These are phyloP conservation scores for Drosophila falleni DNA, from an alignment of 2,888 invertebrate genomes.

Conservation along the genomic window DNA sequence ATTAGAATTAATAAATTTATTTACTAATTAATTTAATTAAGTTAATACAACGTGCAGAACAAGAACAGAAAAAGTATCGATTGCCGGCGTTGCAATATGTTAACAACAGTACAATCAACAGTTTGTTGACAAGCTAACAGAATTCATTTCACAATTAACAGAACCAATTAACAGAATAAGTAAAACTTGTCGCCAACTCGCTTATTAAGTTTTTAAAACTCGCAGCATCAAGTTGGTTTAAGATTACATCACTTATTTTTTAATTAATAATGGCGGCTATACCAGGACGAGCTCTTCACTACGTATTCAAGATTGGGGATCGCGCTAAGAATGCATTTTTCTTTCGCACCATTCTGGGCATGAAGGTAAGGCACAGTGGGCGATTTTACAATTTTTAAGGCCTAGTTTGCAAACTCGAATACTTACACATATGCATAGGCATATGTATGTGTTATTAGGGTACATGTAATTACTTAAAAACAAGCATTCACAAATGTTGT, in stretches of 20 bases:
- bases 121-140: constrained; percentile 18
- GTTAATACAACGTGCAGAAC: neutral
- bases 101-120: constrained; percentile 3
- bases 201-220: constrained; percentile 24
- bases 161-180: neutral
- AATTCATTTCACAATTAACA: constrained; percentile 12
- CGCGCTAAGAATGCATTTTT: constrained; percentile 94
- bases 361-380: constrained; percentile 90
- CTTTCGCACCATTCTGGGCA: constrained; percentile 95
- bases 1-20: neutral
- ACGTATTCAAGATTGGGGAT: constrained; percentile 98
- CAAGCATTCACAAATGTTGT: neutral
- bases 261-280: constrained; percentile 78
- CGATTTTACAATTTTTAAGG: neutral
- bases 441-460: neutral
- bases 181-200: neutral
- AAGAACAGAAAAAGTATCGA: neutral
- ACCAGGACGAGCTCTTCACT: constrained; percentile 94
- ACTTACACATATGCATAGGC: neutral
- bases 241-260: neutral
- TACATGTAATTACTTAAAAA: constrained; percentile 17
- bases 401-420: constrained; percentile 16
- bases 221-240: neutral
- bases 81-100: neutral
- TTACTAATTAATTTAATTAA: neutral